Base-by-base conservation (phyloP, 2,888 invertebrate genomes). In the Polia nebulosa region DNA sequence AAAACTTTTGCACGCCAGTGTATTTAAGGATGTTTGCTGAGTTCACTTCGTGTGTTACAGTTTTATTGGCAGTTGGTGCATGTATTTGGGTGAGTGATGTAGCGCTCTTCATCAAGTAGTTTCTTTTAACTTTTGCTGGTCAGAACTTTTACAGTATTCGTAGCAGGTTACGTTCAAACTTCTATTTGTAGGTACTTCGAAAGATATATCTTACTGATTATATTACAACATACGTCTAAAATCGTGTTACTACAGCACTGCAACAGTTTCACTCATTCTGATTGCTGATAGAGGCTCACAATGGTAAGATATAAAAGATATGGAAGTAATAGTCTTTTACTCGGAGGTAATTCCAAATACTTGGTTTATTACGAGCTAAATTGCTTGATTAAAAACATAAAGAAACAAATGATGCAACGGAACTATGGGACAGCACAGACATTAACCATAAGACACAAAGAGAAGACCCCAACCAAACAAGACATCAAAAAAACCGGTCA, bases 1-100 rank as follows among this genome's bases (percentile, higher is more conserved):
- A 6, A 78, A 85, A 85, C 79, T 87, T 87, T 83, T 77, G 69
- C 71, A 63, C 80, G 80, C 76, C 80, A 83, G 81, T 85, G 78
- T 86, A 81, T 82, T 84, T 85, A 82, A 80, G 76, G 66, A 82
- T 80, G 80, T 76, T 80, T 76, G 64, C 67, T 20, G 62, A 61
- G 70, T 60, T 79, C 78, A 53, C 64, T 80, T 76, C 57, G 70
- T 68, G 67, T 80, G 76, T 82, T 70, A 69, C 70, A 36, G 53
- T 72, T 76, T 75, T 75, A 70, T 72, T 76, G 61, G 62, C 56
- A 67, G 67, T 73, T 68, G 49, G 68, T 79, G 77, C 77, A 81
- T 83, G 64, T 80, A 53, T 80, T 67, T 64, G 27, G 62, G 63
- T 60, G 62, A 57, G 56, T 53, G 62, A 66, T 66, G 64, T 49